Evolutionary conservation across 2,113 vertebrate genomes (phyloP), one percentile per base, ranked within the genome.

Genomic region (Brachirus orientalis): DNA sequence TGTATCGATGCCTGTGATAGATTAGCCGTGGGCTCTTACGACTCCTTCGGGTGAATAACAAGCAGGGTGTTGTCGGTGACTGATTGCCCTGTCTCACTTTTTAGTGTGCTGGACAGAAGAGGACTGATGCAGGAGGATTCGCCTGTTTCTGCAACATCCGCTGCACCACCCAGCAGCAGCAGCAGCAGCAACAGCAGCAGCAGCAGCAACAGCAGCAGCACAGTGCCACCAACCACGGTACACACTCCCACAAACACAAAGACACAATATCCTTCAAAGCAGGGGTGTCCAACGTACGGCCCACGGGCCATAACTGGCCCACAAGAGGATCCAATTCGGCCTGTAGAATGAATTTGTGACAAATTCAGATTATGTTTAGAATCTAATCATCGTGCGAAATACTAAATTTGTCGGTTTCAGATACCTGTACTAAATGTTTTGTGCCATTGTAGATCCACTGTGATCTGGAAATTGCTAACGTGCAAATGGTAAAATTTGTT

Each of bases 101-200:
- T 17, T 72, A 94, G 94, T 63, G 93, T 94, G 43, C 72, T 94
- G 89, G 94, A 94, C 90, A 91, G 93, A 80, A 88, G 94, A 84
- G 94, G 93, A 22, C 7, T 94, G 69, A 88, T 88, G 89, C 74
- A 64, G 36, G 91, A 90, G 36, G 85, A 89, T 13, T 36, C 61
- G 2, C 2, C 61, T 6, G 17, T 58, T 78, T 66, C 85, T 18
- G 47, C 72, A 9, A 12, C 69, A 8, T 18, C 86, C 61, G 64
- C 77, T 61, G 66, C 50, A 28, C 44, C 72, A 8, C 43, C 77
- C 18, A 35, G 71, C 35, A 38, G 79, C 68, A 44, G 14, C 44
- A 45, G 3, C 16, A 80, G 68, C 69, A 83, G 52, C 61, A 78
- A 33, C 10, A 48, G 80, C 18, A 40, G 69, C 35, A 38, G 79